Evolutionary conservation across 2,113 vertebrate genomes (phyloP).

Genomic region (Protobothrops flavoviridis): DNA sequence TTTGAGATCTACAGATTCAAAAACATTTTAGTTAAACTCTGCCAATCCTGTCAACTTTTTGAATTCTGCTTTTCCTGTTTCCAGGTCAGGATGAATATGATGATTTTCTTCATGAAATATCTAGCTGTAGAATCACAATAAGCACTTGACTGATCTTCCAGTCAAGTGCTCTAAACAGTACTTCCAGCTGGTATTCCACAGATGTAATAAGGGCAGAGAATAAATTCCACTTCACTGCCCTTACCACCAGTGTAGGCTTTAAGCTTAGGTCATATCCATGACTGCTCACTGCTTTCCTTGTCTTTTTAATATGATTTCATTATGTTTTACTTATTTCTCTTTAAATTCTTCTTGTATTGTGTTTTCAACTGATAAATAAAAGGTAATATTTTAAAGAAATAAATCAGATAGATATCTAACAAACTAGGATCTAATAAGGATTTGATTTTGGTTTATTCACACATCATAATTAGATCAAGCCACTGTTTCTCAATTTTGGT

Average conservation of each 20-base stretch:
- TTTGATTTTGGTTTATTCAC: background rate
- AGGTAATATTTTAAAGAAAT: background rate
- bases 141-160: background rate
- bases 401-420: background rate
- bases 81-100: background rate
- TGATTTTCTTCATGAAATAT: background rate
- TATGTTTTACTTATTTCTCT: background rate
- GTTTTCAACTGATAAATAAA: background rate
- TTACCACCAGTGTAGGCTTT: background rate
- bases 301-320: background rate
- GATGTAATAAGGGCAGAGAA: background rate
- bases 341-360: background rate
- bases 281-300: background rate
- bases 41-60: background rate
- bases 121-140: background rate
- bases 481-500: background rate
- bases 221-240: background rate
- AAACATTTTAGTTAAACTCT: background rate
- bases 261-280: background rate
- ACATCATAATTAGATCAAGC: background rate
- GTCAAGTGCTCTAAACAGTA: background rate
- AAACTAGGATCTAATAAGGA: background rate
- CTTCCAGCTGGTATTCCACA: background rate
- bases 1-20: background rate
- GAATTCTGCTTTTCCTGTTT: background rate